These are phyloP conservation scores for Aelia acuminata DNA, from an alignment of 2,888 invertebrate genomes.

Conservation along the genomic window DNA sequence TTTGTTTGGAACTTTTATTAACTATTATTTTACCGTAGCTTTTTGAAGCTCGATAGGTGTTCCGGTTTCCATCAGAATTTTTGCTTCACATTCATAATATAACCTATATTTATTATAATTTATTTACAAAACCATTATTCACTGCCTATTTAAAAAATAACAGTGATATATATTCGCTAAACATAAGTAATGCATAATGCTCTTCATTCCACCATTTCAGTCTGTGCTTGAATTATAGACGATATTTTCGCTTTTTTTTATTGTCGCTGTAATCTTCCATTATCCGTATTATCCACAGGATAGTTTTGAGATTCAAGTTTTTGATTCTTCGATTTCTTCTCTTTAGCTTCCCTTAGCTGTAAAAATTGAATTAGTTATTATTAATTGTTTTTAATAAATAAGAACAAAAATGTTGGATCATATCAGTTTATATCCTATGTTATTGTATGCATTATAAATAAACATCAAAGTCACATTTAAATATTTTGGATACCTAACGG, in stretches of 20 bases:
- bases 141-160: not conserved
- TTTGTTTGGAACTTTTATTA: too few relatives aligned
- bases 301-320: constrained; percentile 56
- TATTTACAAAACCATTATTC: not conserved
- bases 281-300: constrained; percentile 39
- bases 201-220: not conserved
- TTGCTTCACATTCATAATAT: not conserved
- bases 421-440: too few relatives aligned
- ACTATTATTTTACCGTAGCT: too few relatives aligned
- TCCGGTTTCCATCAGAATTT: too few relatives aligned
- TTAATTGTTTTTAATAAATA: too few relatives aligned
- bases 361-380: not conserved
- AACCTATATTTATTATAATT: not conserved
- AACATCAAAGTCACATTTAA: too few relatives aligned
- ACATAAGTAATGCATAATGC: not conserved
- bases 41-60: too few relatives aligned
- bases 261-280: not conserved
- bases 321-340: constrained; percentile 49
- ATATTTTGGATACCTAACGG: too few relatives aligned
- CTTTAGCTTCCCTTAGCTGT: constrained; percentile 57
- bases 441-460: too few relatives aligned
- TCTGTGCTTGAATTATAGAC: not conserved
- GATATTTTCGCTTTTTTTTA: not conserved
- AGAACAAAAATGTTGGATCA: too few relatives aligned
- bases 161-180: not conserved